Conservation (phyloP, 2,113 vertebrate species). For the Paracanthobrama guichenoti region DNA sequence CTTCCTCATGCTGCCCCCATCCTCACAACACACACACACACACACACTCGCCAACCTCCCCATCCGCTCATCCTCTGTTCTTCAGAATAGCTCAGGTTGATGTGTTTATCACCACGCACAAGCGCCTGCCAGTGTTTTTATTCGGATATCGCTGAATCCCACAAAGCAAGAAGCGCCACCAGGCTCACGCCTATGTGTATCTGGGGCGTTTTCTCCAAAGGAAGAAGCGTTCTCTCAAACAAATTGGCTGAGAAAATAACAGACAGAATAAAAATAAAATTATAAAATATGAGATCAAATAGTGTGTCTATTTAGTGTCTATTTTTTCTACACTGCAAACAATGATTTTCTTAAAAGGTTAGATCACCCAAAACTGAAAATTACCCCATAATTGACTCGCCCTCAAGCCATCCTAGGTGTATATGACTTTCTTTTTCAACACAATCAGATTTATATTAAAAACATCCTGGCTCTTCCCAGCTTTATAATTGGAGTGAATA, state of each 20-base stretch:
- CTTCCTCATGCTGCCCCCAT: slow-evolving; percentile 17
- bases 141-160: slow-evolving; percentile 57
- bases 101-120: slow-evolving; percentile 72
- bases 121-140: slow-evolving; percentile 63
- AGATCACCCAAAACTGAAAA: no score
- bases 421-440: no score
- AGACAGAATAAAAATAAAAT: not conserved
- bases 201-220: slow-evolving; percentile 1
- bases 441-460: no score
- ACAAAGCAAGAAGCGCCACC: not conserved
- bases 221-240: not conserved
- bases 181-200: not conserved
- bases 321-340: no score
- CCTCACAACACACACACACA: slow-evolving; percentile 22
- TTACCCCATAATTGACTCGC: no score
- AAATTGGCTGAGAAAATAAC: not conserved
- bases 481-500: no score
- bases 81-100: slow-evolving; percentile 65
- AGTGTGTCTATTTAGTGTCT: not conserved
- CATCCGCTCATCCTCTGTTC: slow-evolving; percentile 59
- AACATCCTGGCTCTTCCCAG: no score
- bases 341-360: no score
- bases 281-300: not conserved
- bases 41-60: slow-evolving; percentile 37
- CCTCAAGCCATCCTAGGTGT: no score